These are phyloP conservation scores for Drosophila truncata DNA, from an alignment of 1,140 invertebrate genomes.

Conservation along the genomic window DNA sequence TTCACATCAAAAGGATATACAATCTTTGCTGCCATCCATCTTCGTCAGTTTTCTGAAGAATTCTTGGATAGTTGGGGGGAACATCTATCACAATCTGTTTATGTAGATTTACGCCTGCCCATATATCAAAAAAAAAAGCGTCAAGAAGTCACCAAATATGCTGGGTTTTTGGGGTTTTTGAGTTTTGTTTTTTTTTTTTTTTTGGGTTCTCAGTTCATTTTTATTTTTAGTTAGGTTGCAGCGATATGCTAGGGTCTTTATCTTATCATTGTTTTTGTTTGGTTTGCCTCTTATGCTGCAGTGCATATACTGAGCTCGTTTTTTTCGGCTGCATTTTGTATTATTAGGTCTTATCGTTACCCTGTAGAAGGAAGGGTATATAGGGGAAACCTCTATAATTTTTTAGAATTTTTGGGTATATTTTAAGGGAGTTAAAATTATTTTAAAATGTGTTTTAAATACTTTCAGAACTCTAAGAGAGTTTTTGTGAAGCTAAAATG, in stretches of 20 bases:
- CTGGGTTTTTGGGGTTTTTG: conserved; percentile 12
- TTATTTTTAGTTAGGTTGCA: conserved; percentile 14
- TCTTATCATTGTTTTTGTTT: conserved; percentile 56
- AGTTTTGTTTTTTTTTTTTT: conserved; percentile 16
- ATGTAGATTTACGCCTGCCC: conserved; percentile 74
- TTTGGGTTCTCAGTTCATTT: conserved; percentile 6
- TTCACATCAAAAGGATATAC: conserved; percentile 6
- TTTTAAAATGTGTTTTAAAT: background rate
- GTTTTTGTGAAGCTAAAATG: accelerated
- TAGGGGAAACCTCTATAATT: no score
- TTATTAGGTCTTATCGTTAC: conserved; percentile 49
- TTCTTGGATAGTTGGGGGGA: no score
- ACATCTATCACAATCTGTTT: conserved; percentile 77
- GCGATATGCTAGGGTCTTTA: conserved; percentile 40
- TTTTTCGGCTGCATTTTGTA: conserved; percentile 60
- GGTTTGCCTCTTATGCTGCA: conserved; percentile 49
- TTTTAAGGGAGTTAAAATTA: no score
- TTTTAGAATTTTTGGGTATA: no score
- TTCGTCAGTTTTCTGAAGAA: conserved; percentile 15
- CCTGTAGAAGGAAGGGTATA: conserved; percentile 3
- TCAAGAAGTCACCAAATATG: conserved; percentile 56
- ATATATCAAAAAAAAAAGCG: conserved; percentile 67
- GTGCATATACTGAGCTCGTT: conserved; percentile 26
- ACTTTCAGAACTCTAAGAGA: background rate
- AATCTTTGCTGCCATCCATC: conserved; percentile 32